phyloP scores from a whole-genome alignment of 2,797 vertebrate species.

The Chaetophractus vellerosus region DNA sequence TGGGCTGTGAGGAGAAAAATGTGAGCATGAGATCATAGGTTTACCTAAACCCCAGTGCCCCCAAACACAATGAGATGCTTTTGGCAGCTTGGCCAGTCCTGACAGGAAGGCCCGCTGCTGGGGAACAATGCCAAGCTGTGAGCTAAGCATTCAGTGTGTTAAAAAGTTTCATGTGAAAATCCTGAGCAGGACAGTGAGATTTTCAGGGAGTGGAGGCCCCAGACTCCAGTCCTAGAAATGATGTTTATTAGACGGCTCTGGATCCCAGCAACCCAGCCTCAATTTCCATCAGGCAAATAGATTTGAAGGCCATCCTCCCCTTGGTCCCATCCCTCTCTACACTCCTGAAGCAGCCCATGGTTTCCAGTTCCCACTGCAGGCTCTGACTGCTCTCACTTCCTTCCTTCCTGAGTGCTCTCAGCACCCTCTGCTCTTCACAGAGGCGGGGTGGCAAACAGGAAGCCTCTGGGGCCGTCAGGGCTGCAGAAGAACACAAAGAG shows the following conservation, averaged over 20 bases:
- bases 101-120: slow-evolving; percentile 11
- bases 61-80: slow-evolving; percentile 34
- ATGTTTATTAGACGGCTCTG: not conserved
- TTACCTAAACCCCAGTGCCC: slow-evolving; percentile 31
- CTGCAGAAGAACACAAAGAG: not conserved
- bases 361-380: slow-evolving; percentile 29
- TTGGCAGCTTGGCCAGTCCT: not conserved
- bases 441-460: slow-evolving; percentile 49
- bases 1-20: not conserved
- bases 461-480: not conserved
- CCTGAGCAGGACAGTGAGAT: not conserved
- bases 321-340: not conserved
- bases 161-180: slow-evolving; percentile 35
- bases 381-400: slow-evolving; percentile 76
- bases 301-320: not conserved
- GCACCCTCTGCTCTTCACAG: slow-evolving; percentile 34
- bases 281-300: slow-evolving; percentile 25
- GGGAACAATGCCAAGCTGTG: not conserved
- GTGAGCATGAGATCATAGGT: slow-evolving; percentile 27
- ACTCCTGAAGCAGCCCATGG: not conserved
- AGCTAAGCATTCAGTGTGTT: slow-evolving; percentile 36
- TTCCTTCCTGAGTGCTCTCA: slow-evolving; percentile 57
- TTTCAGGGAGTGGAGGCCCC: not conserved
- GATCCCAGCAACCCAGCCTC: not conserved
- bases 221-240: not conserved